Percentiles rank a stretch among this genome's conserved stretches.
Evolutionary conservation across 2,888 invertebrate genomes (phyloP).

Genomic region (Sinopyrophorus schimmeli): DNA sequence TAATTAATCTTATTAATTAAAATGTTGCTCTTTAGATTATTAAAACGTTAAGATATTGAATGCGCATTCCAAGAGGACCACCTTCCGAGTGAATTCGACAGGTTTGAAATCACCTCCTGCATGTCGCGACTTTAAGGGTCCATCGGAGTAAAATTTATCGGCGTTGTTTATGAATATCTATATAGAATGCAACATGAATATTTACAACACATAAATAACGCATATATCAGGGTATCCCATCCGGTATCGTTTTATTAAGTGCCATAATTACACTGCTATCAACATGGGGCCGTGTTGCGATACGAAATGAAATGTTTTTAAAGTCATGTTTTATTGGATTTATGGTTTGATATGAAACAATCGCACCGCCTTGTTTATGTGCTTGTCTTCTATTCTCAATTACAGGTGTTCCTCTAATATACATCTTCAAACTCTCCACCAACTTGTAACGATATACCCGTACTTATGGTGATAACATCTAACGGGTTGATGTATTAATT

Average conservation of each 20-base stretch:
- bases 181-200: slow-evolving; percentile 43
- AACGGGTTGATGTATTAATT: slow-evolving; percentile 40
- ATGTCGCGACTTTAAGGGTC: slow-evolving; percentile 28
- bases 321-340: slow-evolving; percentile 39
- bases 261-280: slow-evolving; percentile 41
- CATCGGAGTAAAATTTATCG: slow-evolving; percentile 39
- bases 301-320: slow-evolving; percentile 40
- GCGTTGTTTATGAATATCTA: slow-evolving; percentile 42
- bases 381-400: slow-evolving; percentile 32
- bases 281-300: slow-evolving; percentile 40
- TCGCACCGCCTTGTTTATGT: slow-evolving; percentile 38
- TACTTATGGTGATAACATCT: slow-evolving; percentile 39
- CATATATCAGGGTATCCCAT: slow-evolving; percentile 36
- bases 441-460: slow-evolving; percentile 34
- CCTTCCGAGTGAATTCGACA: slow-evolving; percentile 26
- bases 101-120: slow-evolving; percentile 24
- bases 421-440: slow-evolving; percentile 27
- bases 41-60: slow-evolving; percentile 22
- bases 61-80: slow-evolving; percentile 26
- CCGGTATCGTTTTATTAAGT: slow-evolving; percentile 39
- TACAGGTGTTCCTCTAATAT: slow-evolving; percentile 38
- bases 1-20: slow-evolving; percentile 27
- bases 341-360: slow-evolving; percentile 42
- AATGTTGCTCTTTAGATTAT: slow-evolving; percentile 15
- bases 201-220: slow-evolving; percentile 40